Evolutionary conservation across 2,888 invertebrate genomes (phyloP).

Genomic region (Smittia sp.): DNA sequence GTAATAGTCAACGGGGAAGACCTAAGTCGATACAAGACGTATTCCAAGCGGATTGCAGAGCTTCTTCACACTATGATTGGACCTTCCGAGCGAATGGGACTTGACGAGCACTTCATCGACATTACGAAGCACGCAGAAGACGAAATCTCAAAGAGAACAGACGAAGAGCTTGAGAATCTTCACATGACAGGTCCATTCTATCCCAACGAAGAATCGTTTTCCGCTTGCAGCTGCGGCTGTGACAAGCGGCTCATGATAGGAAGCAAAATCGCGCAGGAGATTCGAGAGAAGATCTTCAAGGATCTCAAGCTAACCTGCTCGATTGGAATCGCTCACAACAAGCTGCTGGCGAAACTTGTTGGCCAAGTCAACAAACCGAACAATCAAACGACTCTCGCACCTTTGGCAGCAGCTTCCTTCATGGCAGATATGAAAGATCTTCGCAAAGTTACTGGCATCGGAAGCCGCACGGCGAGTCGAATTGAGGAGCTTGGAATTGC

Average conservation of each 20-base stretch:
- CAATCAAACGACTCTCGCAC: slow-evolving; percentile 75
- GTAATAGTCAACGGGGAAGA: slow-evolving; percentile 80
- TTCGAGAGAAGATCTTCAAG: slow-evolving; percentile 65
- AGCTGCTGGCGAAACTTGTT: slow-evolving; percentile 75
- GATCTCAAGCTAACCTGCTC: slow-evolving; percentile 74
- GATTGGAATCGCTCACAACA: slow-evolving; percentile 82
- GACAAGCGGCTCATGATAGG: slow-evolving; percentile 66
- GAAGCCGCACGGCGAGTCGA: slow-evolving; percentile 65
- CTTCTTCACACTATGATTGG: slow-evolving; percentile 64
- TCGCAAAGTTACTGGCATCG: slow-evolving; percentile 72
- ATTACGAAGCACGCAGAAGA: slow-evolving; percentile 66
- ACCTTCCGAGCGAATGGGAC: slow-evolving; percentile 74
- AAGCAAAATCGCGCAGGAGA: slow-evolving; percentile 72
- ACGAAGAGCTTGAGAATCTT: slow-evolving; percentile 33
- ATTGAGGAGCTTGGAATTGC: slow-evolving; percentile 65
- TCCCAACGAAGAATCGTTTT: slow-evolving; percentile 58
- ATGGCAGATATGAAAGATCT: slow-evolving; percentile 64
- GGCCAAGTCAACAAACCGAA: slow-evolving; percentile 75
- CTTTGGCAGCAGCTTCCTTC: slow-evolving; percentile 64
- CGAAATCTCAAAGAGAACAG: slow-evolving; percentile 46
- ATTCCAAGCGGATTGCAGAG: slow-evolving; percentile 72
- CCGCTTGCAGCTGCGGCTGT: slow-evolving; percentile 73
- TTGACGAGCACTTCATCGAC: slow-evolving; percentile 84
- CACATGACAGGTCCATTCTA: slow-evolving; percentile 57
- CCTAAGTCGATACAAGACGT: slow-evolving; percentile 73